Percentiles rank a stretch among this genome's conserved stretches.
Evolutionary conservation across 2,888 invertebrate species (phyloP).

Genomic region (Mongoloraphidia duomilia): DNA sequence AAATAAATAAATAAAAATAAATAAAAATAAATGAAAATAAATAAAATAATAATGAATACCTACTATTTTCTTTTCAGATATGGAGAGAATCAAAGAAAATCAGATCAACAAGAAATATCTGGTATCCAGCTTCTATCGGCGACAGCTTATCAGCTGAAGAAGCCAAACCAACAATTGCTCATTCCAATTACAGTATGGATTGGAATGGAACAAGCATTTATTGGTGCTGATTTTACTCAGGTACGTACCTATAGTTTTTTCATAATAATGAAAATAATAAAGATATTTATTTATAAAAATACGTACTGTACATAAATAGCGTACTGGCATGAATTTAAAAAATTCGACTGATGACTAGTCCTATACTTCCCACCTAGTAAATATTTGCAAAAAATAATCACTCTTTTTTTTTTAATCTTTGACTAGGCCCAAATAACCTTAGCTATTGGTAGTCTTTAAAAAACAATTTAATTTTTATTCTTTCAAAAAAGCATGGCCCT

Average conservation of each 20-base stretch:
- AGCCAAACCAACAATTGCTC: conserved; percentile 81
- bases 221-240: conserved; percentile 81
- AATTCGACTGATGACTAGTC: no score
- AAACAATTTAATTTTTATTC: no score
- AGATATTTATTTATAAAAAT: no score
- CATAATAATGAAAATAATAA: background rate
- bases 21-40: background rate
- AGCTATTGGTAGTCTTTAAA: no score
- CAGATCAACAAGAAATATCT: conserved; percentile 58
- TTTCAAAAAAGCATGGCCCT: no score
- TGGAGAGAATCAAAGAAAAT: conserved; percentile 67
- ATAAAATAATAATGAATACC: background rate
- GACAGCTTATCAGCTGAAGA: conserved; percentile 79
- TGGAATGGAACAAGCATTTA: conserved; percentile 95
- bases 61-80: conserved; percentile 42
- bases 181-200: conserved; percentile 94
- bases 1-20: background rate
- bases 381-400: no score
- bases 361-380: no score
- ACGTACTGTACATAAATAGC: no score
- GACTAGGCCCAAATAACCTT: no score
- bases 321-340: no score
- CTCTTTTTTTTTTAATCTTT: no score
- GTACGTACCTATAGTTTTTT: conserved; percentile 30
- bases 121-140: conserved; percentile 73